Conservation (phyloP, 2,113 vertebrate genomes). For the Numida meleagris region DNA sequence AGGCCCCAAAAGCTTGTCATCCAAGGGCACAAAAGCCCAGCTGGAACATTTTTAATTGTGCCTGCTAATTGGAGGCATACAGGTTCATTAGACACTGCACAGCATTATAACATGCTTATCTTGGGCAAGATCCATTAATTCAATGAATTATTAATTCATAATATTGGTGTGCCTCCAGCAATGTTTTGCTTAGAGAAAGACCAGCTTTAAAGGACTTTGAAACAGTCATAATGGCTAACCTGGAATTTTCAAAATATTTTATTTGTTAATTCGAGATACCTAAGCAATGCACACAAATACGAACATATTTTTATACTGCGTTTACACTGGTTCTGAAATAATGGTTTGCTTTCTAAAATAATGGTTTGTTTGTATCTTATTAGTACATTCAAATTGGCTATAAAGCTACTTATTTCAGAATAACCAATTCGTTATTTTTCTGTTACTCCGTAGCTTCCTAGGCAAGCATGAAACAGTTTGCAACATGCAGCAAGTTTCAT, state of each 20-base stretch:
- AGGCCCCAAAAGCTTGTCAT: neutral
- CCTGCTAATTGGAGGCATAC: rapidly evolving
- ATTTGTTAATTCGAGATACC: neutral
- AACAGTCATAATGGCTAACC: neutral
- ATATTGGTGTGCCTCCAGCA: neutral
- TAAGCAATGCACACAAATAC: neutral
- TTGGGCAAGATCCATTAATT: neutral
- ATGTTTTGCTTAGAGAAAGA: neutral
- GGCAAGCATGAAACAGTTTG: neutral
- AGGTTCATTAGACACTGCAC: neutral
- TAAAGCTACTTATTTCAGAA: neutral
- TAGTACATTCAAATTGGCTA: neutral
- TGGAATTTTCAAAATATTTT: neutral
- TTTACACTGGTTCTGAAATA: neutral
- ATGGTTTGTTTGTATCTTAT: neutral
- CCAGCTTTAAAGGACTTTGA: neutral
- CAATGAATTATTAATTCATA: neutral
- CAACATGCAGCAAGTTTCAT: neutral
- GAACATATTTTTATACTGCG: neutral
- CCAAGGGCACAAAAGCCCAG: neutral
- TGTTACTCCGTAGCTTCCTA: neutral
- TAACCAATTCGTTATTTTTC: neutral
- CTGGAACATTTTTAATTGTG: neutral
- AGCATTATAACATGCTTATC: neutral
- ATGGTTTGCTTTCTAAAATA: neutral